phyloP scores from a whole-genome alignment of 2,797 vertebrate species.

The Carcharodon carcharias region DNA sequence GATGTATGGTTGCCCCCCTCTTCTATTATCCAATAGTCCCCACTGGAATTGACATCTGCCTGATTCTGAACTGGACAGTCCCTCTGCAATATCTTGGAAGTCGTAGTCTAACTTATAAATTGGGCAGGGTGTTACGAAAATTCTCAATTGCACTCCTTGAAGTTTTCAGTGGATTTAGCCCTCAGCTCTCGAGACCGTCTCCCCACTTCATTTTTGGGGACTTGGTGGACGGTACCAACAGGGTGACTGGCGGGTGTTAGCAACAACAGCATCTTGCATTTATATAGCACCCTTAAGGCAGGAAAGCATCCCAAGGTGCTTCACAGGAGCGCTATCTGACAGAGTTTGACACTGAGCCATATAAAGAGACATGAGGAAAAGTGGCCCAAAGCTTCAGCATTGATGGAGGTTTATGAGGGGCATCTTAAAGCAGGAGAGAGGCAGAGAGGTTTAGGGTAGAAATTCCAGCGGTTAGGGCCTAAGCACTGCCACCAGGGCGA shows the following conservation, averaged over 20 bases:
- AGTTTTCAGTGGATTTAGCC: background rate
- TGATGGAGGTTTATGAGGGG: background rate
- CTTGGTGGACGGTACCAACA: background rate
- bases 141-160: background rate
- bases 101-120: background rate
- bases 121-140: background rate
- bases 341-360: background rate
- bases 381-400: background rate
- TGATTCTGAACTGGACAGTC: too few species aligned
- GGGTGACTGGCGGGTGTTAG: background rate
- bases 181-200: background rate
- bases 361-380: background rate
- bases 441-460: background rate
- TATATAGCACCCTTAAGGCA: background rate
- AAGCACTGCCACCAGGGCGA: background rate
- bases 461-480: background rate
- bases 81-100: background rate
- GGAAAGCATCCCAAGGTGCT: background rate
- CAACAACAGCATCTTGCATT: background rate
- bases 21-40: background rate
- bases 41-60: background rate
- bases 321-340: background rate
- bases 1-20: background rate
- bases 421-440: background rate
- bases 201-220: background rate